phyloP scores from a whole-genome alignment of 2,888 invertebrate species.

The Heliconius ismenius region DNA sequence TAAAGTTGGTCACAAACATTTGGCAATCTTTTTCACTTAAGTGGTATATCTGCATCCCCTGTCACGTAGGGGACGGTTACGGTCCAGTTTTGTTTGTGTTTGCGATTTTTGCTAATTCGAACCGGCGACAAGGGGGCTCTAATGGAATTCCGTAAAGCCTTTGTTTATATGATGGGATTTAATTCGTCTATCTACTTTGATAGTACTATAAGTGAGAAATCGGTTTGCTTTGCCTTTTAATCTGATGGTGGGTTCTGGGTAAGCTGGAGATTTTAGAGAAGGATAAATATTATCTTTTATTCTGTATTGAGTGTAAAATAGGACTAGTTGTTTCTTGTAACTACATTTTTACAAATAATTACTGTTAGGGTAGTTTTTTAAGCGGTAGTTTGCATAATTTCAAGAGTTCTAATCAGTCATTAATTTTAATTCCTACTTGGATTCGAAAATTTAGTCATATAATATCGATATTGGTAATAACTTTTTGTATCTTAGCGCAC shows the following conservation, averaged over 20 bases:
- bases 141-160: conserved; percentile 48
- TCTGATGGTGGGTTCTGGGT: not conserved
- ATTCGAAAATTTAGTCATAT: too few relatives aligned
- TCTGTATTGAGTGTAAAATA: not conserved
- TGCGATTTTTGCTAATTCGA: conserved; percentile 61
- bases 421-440: too few relatives aligned
- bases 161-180: conserved; percentile 41
- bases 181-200: conserved; percentile 31
- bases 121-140: conserved; percentile 47
- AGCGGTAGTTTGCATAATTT: too few relatives aligned
- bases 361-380: not conserved
- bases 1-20: conserved; percentile 24
- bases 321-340: not conserved
- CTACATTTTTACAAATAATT: not conserved
- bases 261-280: not conserved
- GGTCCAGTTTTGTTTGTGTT: conserved; percentile 54
- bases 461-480: too few relatives aligned
- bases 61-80: conserved; percentile 30
- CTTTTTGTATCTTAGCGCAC: too few relatives aligned
- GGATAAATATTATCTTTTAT: not conserved
- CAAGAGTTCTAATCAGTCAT: too few relatives aligned
- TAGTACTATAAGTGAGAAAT: conserved; percentile 9
- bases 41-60: conserved; percentile 23
- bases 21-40: conserved; percentile 36
- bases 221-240: not conserved